Base-by-base conservation (phyloP, 2,888 invertebrate genomes). In the Luperina testacea region DNA sequence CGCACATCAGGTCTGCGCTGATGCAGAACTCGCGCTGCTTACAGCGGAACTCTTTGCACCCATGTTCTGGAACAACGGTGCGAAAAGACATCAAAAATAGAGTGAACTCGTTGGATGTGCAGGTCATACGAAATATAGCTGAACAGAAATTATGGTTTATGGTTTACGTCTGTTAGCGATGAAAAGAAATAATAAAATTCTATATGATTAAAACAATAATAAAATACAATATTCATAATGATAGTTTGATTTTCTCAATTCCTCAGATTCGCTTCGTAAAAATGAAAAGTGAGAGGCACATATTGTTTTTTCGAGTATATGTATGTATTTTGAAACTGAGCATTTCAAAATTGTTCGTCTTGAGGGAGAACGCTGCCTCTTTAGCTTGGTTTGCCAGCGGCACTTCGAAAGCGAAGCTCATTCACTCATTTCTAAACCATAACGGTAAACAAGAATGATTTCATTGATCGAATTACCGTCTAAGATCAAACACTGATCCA, bases 21-120 rank as follows among this genome's bases (percentile, higher is more conserved):
- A 99, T 99, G 97, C 99, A 99, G 97, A 99, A 98, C 96, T 98
- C 98, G 87, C 98, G 98, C 92, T 98, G 97, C 92, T 98, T 98
- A 95, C 99, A 99, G 88, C 98, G 97, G 96, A 99, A 99, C 95
- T 99, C 98, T 93, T 98, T 98, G 96, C 99, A 99, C 80, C 98
- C 98, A 93, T 98, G 98, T 94, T 98, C 98, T 98, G 97, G 86
- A 97, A 94, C 92, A 92, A 92, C 92, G 82, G 85, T 77, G 82
- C 57, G 82, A 87, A 85, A 85, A 70, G 20, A 85, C 70, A 85
- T 87, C 88, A 85, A 85, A 87, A 85, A 85, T 87, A 85, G 85
- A 80, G 85, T 78, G 85, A 76, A 81, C 86, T 87, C 72, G 38
- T 71, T 67, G 72, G 71, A 70, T 74, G 68, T 85, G 48, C 45